Conservation (phyloP, 2,113 vertebrate genomes). For the Pipa parva region DNA sequence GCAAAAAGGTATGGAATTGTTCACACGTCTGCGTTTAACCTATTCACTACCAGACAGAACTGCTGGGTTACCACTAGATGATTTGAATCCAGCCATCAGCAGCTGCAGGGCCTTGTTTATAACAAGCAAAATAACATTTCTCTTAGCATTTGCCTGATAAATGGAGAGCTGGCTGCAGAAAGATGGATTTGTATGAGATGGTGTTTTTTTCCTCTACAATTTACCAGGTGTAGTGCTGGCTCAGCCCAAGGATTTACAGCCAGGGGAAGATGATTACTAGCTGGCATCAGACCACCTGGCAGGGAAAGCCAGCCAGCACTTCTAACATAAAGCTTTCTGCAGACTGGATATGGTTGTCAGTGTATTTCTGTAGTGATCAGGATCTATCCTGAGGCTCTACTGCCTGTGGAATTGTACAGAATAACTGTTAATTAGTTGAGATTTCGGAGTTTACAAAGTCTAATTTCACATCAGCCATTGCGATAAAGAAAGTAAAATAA, state of each 20-base stretch:
- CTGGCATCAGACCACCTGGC: constrained; percentile 37
- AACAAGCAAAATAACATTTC: constrained; percentile 47
- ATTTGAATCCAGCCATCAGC: constrained; percentile 32
- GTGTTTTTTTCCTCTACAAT: constrained; percentile 37
- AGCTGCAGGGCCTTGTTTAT: constrained; percentile 45
- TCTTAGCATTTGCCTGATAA: constrained; percentile 43
- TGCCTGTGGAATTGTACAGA: constrained; percentile 20
- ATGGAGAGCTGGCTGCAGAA: constrained; percentile 37
- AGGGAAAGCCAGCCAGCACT: constrained; percentile 25
- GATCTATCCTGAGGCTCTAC: constrained; percentile 3
- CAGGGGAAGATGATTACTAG: constrained; percentile 40
- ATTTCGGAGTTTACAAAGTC: constrained; percentile 10
- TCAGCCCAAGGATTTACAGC: constrained; percentile 45
- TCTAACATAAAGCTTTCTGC: constrained; percentile 30
- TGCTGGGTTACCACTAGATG: not conserved
- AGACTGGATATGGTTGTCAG: constrained; percentile 28
- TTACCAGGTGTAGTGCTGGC: constrained; percentile 43
- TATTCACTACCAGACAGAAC: not conserved
- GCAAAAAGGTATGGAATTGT: not conserved
- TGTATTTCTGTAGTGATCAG: constrained; percentile 23
- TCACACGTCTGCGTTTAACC: not conserved
- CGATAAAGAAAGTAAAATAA: not conserved
- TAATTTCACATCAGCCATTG: constrained; percentile 4
- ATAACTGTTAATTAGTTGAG: constrained; percentile 29
- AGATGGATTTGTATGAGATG: constrained; percentile 45